These are phyloP conservation scores for Hirtodrosophila confusa DNA, from an alignment of 2,888 invertebrate species.

Conservation along the genomic window DNA sequence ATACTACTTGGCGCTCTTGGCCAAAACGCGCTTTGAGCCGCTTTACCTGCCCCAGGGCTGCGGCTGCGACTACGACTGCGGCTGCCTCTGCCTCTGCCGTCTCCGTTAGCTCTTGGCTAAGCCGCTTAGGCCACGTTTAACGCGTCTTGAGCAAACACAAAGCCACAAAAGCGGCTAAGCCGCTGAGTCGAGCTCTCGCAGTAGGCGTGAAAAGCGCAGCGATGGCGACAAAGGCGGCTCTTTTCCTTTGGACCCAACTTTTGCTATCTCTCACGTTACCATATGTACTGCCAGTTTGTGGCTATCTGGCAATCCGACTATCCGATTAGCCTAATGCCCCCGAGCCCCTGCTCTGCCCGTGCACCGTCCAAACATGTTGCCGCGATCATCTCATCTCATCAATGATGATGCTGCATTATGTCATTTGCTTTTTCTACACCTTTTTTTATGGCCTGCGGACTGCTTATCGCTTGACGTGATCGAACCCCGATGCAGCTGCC, in stretches of 20 bases:
- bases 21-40: slow-evolving; percentile 37
- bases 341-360: slow-evolving; percentile 12
- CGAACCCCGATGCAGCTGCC: slow-evolving; percentile 60
- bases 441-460: slow-evolving; percentile 28
- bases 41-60: slow-evolving; percentile 36
- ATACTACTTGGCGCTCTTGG: slow-evolving; percentile 35
- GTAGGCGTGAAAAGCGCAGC: slow-evolving; percentile 75
- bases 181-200: slow-evolving; percentile 28
- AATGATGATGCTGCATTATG: slow-evolving; percentile 74
- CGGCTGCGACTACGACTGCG: too few relatives aligned
- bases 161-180: slow-evolving; percentile 23
- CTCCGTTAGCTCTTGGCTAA: slow-evolving; percentile 45
- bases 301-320: slow-evolving; percentile 46
- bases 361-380: slow-evolving; percentile 9
- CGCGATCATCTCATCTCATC: slow-evolving; percentile 6
- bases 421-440: slow-evolving; percentile 75
- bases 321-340: slow-evolving; percentile 79
- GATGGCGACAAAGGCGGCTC: slow-evolving; percentile 59
- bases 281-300: slow-evolving; percentile 1
- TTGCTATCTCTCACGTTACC: slow-evolving; percentile 30
- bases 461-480: slow-evolving; percentile 54
- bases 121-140: slow-evolving; percentile 81
- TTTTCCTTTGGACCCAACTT: slow-evolving; percentile 46
- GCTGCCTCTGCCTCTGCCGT: background rate
- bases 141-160: slow-evolving; percentile 70